phyloP scores from a whole-genome alignment of 2,888 invertebrate species.

The Xestobium rufovillosum region DNA sequence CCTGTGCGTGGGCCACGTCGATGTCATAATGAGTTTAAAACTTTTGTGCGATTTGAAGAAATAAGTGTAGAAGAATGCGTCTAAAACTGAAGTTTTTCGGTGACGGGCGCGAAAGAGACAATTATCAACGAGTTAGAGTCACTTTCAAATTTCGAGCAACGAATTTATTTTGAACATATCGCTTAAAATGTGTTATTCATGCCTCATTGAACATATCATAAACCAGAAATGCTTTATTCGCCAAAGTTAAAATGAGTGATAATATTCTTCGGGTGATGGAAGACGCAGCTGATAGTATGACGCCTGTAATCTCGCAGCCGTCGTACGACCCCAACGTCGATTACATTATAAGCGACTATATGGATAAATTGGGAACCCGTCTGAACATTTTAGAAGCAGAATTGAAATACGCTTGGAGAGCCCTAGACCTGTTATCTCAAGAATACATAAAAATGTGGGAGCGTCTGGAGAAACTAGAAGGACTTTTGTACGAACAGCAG shows the following conservation, averaged over 20 bases:
- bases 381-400: conserved; percentile 84
- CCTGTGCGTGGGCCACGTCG: background rate
- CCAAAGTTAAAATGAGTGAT: conserved; percentile 30
- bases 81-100: conserved; percentile 4
- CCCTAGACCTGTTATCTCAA: conserved; percentile 80
- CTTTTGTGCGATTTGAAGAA: background rate
- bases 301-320: conserved; percentile 34
- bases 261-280: conserved; percentile 28
- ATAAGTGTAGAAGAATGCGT: conserved; percentile 3
- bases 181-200: conserved; percentile 14
- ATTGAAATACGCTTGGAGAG: conserved; percentile 87
- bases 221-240: conserved; percentile 7
- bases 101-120: conserved; percentile 25
- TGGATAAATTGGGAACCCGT: conserved; percentile 82
- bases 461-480: conserved; percentile 78
- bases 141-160: conserved; percentile 24
- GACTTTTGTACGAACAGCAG: conserved; percentile 81
- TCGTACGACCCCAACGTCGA: conserved; percentile 48
- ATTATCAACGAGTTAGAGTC: conserved; percentile 26
- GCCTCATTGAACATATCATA: conserved; percentile 26
- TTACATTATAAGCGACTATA: conserved; percentile 81
- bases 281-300: conserved; percentile 34
- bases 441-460: conserved; percentile 95
- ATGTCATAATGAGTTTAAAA: conserved; percentile 1
- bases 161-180: conserved; percentile 32